These are phyloP conservation scores for Hypomesus transpacificus DNA, from an alignment of 2,113 vertebrate genomes.

Conservation along the genomic window DNA sequence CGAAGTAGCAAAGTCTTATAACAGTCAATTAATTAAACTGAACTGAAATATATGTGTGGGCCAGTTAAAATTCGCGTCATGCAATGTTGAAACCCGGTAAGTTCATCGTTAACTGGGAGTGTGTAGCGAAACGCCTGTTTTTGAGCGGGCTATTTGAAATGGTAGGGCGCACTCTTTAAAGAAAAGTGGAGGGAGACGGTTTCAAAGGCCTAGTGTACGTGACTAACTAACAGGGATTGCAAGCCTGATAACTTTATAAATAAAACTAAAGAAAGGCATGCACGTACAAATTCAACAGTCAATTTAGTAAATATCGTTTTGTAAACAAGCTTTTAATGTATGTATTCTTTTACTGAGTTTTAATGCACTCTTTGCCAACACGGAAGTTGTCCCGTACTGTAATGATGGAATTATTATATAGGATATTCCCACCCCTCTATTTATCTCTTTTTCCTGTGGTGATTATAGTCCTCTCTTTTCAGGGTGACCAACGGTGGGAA, in stretches of 20 bases:
- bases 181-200: constrained; percentile 58
- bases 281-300: no score
- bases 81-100: neutral
- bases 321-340: no score
- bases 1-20: neutral
- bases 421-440: neutral
- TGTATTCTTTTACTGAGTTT: no score
- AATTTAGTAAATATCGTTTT: no score
- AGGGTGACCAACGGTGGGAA: constrained; percentile 82
- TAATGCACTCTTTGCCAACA: no score
- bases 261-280: no score
- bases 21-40: no score
- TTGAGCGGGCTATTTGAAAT: constrained; percentile 77
- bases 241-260: no score
- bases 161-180: constrained; percentile 32
- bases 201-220: neutral
- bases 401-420: no score
- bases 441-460: neutral
- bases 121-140: neutral
- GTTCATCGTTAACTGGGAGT: neutral
- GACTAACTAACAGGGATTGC: neutral
- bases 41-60: no score
- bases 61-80: no score
- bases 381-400: no score
- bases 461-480: neutral